Evolutionary conservation across 2,797 vertebrate species (phyloP), one percentile per base, ranked within the genome.

Genomic region (Falco cherrug): DNA sequence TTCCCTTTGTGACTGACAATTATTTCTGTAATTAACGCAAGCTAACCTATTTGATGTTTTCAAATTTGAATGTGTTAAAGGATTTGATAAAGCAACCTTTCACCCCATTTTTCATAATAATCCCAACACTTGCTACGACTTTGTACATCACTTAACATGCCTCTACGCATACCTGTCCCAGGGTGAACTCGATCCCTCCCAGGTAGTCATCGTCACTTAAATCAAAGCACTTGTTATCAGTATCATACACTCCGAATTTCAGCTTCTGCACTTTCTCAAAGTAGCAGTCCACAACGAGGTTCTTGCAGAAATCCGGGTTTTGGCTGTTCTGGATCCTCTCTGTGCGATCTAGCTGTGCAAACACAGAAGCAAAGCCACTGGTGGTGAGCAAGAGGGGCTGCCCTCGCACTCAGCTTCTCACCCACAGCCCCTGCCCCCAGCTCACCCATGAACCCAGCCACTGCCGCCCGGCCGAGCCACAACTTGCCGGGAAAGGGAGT

Each of bases 191-290:
- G 9, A 98, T 97, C 14, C 98, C 99, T 89, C 99, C 99, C 21
- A 99, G 98, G 96, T 97, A 99, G 97, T 99, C 99, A n/a, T 99
- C 99, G 4, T 99, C 99, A 1, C 76, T 96, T 16, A 99, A 98
- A 81, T 99, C 98, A 12, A 97, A 85, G 37, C 98, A 98, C 89
- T 98, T 98, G 98, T 99, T 99, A 97, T 99, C 99, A 13, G 99
- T 99, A 93, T 99, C 99, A 22, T 99, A 99, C 47, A 99, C 2
- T 0, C 97, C 97, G 6, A 99, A 98, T 92, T 99, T 99, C 53
- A 99, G 97, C 67, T 99, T 99, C 98, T 99, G 99, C 22, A 99
- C 99, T 15, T 98, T 98, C 97, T 99, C 99, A 78, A 99, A 99
- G 96, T 98, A 98, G 96, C 99, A 99, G 76, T 99, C 98, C 53